Conservation (phyloP, 2,113 vertebrate species). For the Aspidoscelis tigris region DNA sequence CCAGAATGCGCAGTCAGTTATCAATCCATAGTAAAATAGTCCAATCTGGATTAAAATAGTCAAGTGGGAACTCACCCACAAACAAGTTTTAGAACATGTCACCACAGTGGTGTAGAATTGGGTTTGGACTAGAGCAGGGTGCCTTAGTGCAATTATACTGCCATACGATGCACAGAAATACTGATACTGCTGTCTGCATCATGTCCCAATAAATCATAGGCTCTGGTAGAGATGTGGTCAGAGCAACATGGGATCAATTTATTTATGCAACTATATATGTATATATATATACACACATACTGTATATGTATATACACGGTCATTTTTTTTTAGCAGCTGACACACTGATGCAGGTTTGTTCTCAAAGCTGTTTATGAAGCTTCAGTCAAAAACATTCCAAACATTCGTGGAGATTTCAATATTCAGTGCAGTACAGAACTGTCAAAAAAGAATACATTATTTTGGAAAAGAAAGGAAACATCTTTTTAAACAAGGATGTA, state of each 20-base stretch:
- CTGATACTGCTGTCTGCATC: background rate
- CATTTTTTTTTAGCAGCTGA: background rate
- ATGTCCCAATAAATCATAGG: background rate
- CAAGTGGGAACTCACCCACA: no score
- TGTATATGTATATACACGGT: background rate
- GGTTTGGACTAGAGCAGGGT: background rate
- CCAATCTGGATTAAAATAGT: no score
- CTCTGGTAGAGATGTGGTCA: background rate
- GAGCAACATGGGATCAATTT: background rate
- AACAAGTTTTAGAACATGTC: no score
- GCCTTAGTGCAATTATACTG: background rate
- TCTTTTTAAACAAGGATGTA: background rate
- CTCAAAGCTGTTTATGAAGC: background rate
- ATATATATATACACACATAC: no score
- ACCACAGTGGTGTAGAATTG: background rate
- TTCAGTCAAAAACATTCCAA: background rate
- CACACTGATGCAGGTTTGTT: background rate
- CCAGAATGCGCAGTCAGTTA: no score
- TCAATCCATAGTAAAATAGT: background rate
- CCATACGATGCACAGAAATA: background rate
- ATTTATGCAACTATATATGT: background rate
- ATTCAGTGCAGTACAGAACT: background rate
- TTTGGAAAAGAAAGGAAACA: background rate
- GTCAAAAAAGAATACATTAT: background rate
- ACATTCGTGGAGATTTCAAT: background rate